Conservation (phyloP, 2,888 invertebrate species). For the Caenorhabditis zanzibari region DNA sequence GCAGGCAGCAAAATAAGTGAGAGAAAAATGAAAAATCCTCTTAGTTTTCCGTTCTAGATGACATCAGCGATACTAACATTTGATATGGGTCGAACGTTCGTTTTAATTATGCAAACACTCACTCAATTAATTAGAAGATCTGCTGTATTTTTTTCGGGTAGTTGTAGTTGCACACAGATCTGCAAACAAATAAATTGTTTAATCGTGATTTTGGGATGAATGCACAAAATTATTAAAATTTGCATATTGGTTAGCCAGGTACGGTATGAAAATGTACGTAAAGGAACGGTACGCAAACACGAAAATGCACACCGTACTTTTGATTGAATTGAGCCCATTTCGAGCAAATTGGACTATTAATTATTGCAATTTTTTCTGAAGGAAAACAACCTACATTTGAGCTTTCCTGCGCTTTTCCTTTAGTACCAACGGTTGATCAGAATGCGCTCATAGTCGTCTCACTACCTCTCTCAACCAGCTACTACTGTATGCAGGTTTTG, state of each 20-base stretch:
- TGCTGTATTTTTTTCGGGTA: conserved; percentile 21
- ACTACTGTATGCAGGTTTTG: conserved; percentile 61
- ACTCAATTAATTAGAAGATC: conserved; percentile 38
- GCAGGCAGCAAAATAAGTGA: conserved; percentile 43
- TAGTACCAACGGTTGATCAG: conserved; percentile 25
- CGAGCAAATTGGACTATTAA: background rate
- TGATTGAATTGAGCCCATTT: background rate
- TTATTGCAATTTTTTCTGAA: background rate
- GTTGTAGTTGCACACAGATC: conserved; percentile 60
- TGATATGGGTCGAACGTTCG: background rate
- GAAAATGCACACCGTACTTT: conserved; percentile 16
- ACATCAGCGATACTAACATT: conserved; percentile 4
- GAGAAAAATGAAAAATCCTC: conserved; percentile 33
- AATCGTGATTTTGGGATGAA: background rate
- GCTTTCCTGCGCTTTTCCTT: conserved; percentile 11
- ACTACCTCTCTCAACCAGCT: conserved; percentile 53
- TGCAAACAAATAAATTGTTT: conserved; percentile 5
- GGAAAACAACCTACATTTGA: conserved; percentile 19
- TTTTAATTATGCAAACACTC: background rate
- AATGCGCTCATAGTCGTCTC: conserved; percentile 25
- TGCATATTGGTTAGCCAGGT: background rate
- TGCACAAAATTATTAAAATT: conserved; percentile 20
- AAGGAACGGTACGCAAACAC: conserved; percentile 37
- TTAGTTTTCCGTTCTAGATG: conserved; percentile 35
- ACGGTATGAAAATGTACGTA: conserved; percentile 38